phyloP scores from a whole-genome alignment of 1,140 invertebrate species.

The Venturia canescens region DNA sequence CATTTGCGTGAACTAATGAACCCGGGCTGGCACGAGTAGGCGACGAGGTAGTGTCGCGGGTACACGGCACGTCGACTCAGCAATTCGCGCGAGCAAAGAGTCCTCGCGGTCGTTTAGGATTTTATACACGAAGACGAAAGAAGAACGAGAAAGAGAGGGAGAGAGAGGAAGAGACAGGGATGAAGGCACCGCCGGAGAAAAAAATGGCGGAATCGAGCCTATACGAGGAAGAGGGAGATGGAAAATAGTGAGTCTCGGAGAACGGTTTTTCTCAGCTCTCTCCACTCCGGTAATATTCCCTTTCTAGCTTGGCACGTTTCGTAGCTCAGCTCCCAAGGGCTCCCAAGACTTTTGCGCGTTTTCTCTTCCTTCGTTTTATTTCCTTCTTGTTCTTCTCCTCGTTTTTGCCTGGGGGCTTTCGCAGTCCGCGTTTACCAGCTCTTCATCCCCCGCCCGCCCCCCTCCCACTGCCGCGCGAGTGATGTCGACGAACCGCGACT shows the following conservation, averaged over 20 bases:
- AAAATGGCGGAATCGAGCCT: constrained; percentile 1
- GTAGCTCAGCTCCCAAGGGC: constrained; percentile 20
- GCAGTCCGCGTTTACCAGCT: background rate
- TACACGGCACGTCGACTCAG: constrained; percentile 54
- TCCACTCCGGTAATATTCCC: constrained; percentile 47
- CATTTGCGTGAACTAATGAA: constrained; percentile 63
- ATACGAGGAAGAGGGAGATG: constrained; percentile 37
- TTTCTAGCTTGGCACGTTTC: constrained; percentile 34
- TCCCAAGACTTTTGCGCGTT: background rate
- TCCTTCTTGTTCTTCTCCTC: background rate
- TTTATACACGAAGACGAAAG: constrained; percentile 44
- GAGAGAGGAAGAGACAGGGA: background rate
- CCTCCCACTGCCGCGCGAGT: too few species aligned
- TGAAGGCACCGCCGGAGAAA: background rate
- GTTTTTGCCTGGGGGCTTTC: background rate
- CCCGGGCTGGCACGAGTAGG: constrained; percentile 30
- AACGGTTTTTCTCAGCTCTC: constrained; percentile 18
- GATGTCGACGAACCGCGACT: constrained; percentile 44
- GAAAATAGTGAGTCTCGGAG: constrained; percentile 40
- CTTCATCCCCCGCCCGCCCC: background rate
- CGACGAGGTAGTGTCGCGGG: constrained; percentile 2
- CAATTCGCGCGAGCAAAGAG: constrained; percentile 40
- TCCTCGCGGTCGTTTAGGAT: constrained; percentile 41
- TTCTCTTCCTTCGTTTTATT: background rate
- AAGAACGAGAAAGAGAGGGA: constrained; percentile 46